These are phyloP conservation scores for Gavia stellata DNA, from an alignment of 2,113 vertebrate genomes.

Conservation along the genomic window DNA sequence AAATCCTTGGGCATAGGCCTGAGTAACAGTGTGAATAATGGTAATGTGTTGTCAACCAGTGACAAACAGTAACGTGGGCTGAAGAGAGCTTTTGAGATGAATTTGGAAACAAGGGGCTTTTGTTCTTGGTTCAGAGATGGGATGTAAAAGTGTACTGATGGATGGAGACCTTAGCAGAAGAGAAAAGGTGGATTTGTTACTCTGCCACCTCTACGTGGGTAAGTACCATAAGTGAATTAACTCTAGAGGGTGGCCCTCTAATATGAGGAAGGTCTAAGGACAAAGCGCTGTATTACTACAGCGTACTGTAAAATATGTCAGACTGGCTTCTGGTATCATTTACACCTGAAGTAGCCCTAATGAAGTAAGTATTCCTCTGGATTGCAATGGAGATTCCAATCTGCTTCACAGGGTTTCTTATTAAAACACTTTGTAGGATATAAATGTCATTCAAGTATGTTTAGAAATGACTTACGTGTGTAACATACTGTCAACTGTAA, in stretches of 20 bases:
- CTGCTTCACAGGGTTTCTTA: not conserved
- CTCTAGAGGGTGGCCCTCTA: not conserved
- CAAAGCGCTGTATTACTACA: not conserved
- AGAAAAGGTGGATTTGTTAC: not conserved
- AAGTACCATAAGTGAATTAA: not conserved
- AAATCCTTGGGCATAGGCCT: not conserved
- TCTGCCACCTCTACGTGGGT: not conserved
- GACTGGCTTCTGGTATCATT: not conserved
- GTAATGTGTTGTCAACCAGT: not conserved
- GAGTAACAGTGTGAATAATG: not conserved
- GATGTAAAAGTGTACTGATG: not conserved
- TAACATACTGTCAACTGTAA: not conserved
- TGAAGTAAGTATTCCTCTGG: not conserved
- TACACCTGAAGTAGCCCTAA: not conserved
- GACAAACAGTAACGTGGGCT: not conserved
- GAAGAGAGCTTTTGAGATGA: not conserved
- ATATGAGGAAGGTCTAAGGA: not conserved
- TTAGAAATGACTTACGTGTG: not conserved
- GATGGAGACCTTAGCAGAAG: not conserved
- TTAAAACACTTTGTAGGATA: not conserved
- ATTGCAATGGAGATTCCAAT: not conserved
- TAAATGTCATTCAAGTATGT: not conserved
- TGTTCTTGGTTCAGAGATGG: not conserved
- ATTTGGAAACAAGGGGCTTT: not conserved
- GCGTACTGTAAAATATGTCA: not conserved